Base-by-base conservation (phyloP, 2,888 invertebrate species). In the Podabrus alpinus region DNA sequence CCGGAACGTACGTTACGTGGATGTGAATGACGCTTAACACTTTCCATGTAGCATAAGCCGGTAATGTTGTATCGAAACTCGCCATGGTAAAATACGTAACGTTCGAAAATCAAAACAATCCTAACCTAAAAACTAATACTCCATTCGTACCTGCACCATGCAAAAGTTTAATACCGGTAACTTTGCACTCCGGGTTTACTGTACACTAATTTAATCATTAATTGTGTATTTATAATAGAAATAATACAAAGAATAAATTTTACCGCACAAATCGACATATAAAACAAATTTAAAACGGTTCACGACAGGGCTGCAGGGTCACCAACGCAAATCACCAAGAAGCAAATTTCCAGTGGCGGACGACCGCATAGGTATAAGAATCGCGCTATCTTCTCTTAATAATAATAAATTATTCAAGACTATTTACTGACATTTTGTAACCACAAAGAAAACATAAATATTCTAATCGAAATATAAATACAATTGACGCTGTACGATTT, bases 11-110 rank as follows among this genome's bases (percentile, higher is more conserved):
- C n/a, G n/a, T n/a, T n/a, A n/a, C n/a, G n/a, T n/a, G n/a, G n/a
- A n/a, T n/a, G n/a, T n/a, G n/a, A n/a, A n/a, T n/a, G n/a, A n/a
- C n/a, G n/a, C n/a, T n/a, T n/a, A n/a, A 91, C 86, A 91, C 90
- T 86, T 91, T 90, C 92, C 93, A 92, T 80, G 88, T 85, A 17
- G 85, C 84, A 80, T 87, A 86, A 1, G 86, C 87, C 3, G 85
- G 84, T 19, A 86, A 83, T 70, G 24, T 45, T 61, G 72, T 74
- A 62, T 78, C 75, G 15, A 78, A 60, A 15, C 60, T 66, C 10
- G 68, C 45, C 78, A 78, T 80, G 45, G 1, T n/a, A 13, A n/a
- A n/a, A 11, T 7, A 45, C 4, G 7, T n/a, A n/a, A n/a, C 45
- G n/a, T 45, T 45, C 7, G 45, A 45, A 45, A 45, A 45, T 45